These are phyloP conservation scores for Fragum fragum DNA, from an alignment of 2,888 invertebrate genomes.

Conservation along the genomic window DNA sequence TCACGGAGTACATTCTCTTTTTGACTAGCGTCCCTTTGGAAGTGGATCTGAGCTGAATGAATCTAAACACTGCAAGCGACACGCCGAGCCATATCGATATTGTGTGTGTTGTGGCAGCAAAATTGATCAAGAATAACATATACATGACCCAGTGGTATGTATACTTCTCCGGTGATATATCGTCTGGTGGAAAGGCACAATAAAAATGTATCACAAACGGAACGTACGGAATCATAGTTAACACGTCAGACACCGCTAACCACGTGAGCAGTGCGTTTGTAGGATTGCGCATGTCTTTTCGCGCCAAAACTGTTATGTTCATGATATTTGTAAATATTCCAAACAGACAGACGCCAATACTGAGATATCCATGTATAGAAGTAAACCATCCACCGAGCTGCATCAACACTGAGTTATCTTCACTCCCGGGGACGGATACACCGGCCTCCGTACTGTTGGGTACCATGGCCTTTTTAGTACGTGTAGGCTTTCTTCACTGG, in stretches of 20 bases:
- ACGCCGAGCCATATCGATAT: constrained; percentile 97
- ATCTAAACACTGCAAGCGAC: constrained; percentile 96
- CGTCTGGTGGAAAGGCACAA: constrained; percentile 73
- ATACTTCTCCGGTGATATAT: constrained; percentile 76
- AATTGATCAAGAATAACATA: constrained; percentile 92
- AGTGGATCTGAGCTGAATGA: constrained; percentile 87
- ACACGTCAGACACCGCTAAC: constrained; percentile 95
- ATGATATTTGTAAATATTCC: constrained; percentile 96
- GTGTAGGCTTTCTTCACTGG: too few relatives aligned
- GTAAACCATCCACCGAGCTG: constrained; percentile 76
- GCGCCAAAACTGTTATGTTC: constrained; percentile 94
- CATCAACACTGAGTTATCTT: constrained; percentile 42
- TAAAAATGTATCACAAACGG: constrained; percentile 93
- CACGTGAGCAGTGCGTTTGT: constrained; percentile 95
- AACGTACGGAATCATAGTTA: constrained; percentile 96
- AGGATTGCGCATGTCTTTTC: constrained; percentile 95
- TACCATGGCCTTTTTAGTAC: constrained; percentile 1
- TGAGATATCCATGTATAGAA: constrained; percentile 93
- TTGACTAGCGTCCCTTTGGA: constrained; percentile 76
- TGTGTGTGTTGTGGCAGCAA: constrained; percentile 95
- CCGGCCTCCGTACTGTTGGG: constrained; percentile 11
- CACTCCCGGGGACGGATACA: background rate
- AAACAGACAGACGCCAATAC: constrained; percentile 94
- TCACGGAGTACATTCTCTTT: constrained; percentile 72
- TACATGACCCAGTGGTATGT: constrained; percentile 86